Evolutionary conservation across 2,797 vertebrate genomes (phyloP).

Genomic region (Pipistrellus pygmaeus): DNA sequence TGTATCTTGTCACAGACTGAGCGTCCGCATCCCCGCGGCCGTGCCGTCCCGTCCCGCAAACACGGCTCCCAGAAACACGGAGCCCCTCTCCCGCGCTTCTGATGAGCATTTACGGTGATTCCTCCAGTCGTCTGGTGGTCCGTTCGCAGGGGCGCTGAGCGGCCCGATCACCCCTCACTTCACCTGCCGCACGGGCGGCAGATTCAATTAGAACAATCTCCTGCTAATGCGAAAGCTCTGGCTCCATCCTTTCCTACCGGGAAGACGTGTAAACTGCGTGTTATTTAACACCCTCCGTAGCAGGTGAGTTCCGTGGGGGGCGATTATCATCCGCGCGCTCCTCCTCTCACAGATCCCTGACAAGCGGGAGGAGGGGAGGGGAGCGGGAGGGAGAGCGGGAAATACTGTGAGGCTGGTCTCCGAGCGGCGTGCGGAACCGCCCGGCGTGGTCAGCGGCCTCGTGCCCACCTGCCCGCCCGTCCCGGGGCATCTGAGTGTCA

Average conservation of each 20-base stretch:
- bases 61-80: neutral
- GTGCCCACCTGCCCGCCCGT: neutral
- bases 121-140: conserved; percentile 37
- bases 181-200: conserved; percentile 62
- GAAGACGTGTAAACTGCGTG: conserved; percentile 81
- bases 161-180: conserved; percentile 43
- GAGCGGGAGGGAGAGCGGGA: neutral
- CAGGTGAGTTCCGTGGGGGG: conserved; percentile 76
- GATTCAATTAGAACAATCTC: conserved; percentile 81
- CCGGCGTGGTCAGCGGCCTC: neutral
- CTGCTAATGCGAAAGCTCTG: conserved; percentile 81
- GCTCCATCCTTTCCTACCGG: conserved; percentile 79
- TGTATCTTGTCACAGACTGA: neutral
- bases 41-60: neutral
- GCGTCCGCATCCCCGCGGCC: neutral
- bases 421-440: neutral
- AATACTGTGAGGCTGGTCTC: neutral
- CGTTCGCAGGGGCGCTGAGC: conserved; percentile 14
- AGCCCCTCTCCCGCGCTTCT: neutral
- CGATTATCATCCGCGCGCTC: conserved; percentile 71
- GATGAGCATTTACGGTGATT: neutral
- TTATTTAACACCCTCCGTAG: conserved; percentile 79
- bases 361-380: neutral
- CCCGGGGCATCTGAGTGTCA: neutral
- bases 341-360: conserved; percentile 57